Evolutionary conservation across 2,888 invertebrate genomes (phyloP), one percentile per base, ranked within the genome.

Genomic region (Folsomia candida): DNA sequence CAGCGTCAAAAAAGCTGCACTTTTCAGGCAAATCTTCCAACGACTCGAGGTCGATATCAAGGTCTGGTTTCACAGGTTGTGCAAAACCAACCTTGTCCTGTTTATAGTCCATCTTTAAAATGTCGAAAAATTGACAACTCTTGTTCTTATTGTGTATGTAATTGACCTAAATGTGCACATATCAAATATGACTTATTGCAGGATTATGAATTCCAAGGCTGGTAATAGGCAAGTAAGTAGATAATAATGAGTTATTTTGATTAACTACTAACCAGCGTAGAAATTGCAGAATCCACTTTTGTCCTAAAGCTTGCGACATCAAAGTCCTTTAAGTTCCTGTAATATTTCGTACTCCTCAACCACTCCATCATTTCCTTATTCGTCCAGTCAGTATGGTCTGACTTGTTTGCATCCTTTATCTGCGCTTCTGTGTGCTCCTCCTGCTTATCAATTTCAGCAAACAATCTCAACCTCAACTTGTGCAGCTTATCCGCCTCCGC

Each of bases 111-210:
- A 62, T 6, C 26, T 61, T 62, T 14, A 62, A 26, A 9, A 22
- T n/a, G 11, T 47, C 28, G 11, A 54, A 54, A 61, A 66, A 66
- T 26, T 61, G 24, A 25, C n/a, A 51, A 9, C 24, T 14, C 54
- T 68, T 37, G 67, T 67, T 20, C 20, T 58, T 28, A 29, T 67
- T 58, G 27, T 68, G 68, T 51, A 68, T 68, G 62, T 68, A 68
- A 28, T 62, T 68, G 61, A 68, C 37, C 60, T 60, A 24, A 26
- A 58, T 14, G 18, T 47, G 18, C 22, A 37, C 37, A 37, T n/a
- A n/a, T n/a, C n/a, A n/a, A n/a, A n/a, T n/a, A n/a, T n/a, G n/a
- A n/a, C n/a, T n/a, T n/a, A n/a, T n/a, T n/a, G n/a, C n/a, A n/a
- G n/a, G n/a, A n/a, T n/a, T n/a, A n/a, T n/a, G n/a, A n/a, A n/a